Percentiles rank a stretch among this genome's conserved stretches.
Evolutionary conservation across 1,140 invertebrate species (phyloP).

Genomic region (Conopomorpha cramerella): DNA sequence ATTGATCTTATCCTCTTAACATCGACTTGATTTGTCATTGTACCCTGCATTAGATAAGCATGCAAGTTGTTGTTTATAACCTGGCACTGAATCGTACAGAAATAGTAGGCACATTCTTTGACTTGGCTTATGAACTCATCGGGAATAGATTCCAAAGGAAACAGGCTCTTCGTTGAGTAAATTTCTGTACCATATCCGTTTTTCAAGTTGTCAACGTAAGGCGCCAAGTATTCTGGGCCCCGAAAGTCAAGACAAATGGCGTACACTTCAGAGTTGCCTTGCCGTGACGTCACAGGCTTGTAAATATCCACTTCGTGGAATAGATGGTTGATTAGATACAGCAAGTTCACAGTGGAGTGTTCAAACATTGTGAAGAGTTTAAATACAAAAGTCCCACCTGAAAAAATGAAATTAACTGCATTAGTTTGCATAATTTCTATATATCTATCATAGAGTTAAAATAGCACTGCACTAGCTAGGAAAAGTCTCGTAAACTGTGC

Average conservation of each 20-base stretch:
- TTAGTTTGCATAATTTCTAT: too few relatives aligned
- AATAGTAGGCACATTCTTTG: slow-evolving; percentile 65
- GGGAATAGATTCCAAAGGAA: slow-evolving; percentile 66
- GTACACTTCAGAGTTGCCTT: slow-evolving; percentile 94
- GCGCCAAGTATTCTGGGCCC: slow-evolving; percentile 40
- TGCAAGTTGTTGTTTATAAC: slow-evolving; percentile 69
- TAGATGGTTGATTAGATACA: slow-evolving; percentile 79
- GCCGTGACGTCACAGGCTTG: slow-evolving; percentile 90
- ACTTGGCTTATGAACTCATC: slow-evolving; percentile 71
- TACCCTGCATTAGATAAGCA: slow-evolving; percentile 60
- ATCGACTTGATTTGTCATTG: slow-evolving; percentile 41
- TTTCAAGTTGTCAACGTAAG: slow-evolving; percentile 53
- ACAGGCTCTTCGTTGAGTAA: slow-evolving; percentile 61
- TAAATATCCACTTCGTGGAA: slow-evolving; percentile 77
- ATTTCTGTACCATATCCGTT: slow-evolving; percentile 53
- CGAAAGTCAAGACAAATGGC: slow-evolving; percentile 74
- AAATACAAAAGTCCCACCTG: slow-evolving; percentile 81
- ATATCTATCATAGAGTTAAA: too few relatives aligned
- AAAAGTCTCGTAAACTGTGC: too few relatives aligned
- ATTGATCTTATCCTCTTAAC: slow-evolving; percentile 49
- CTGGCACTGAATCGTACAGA: slow-evolving; percentile 67
- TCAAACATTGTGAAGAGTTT: slow-evolving; percentile 95
- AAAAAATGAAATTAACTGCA: too few relatives aligned
- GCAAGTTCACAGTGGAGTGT: slow-evolving; percentile 73
- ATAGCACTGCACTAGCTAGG: too few relatives aligned